These are phyloP conservation scores for Psettodes erumei DNA, from an alignment of 2,113 vertebrate species.

Conservation along the genomic window DNA sequence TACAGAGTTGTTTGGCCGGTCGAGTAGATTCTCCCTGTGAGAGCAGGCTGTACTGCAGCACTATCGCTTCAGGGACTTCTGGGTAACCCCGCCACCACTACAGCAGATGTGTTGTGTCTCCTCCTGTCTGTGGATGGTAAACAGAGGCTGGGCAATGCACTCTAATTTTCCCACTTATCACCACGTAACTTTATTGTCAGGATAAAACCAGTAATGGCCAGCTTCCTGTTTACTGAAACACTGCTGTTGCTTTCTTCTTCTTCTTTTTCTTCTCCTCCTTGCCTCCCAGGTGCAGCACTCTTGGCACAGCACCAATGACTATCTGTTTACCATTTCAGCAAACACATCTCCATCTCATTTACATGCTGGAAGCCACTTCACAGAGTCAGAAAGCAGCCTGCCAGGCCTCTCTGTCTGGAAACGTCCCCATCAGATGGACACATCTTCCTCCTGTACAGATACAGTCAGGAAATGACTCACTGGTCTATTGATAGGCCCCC, in stretches of 20 bases:
- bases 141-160: neutral
- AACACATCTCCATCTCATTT: constrained; percentile 54
- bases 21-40: too few relatives aligned
- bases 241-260: constrained; percentile 4
- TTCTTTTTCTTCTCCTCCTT: too few relatives aligned
- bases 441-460: neutral
- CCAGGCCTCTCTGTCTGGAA: constrained; percentile 16
- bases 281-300: constrained; percentile 17
- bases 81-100: neutral
- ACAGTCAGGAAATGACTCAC: constrained; percentile 4
- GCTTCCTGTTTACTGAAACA: constrained; percentile 76
- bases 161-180: constrained; percentile 10
- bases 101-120: constrained; percentile 12
- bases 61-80: constrained; percentile 1
- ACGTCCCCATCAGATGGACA: neutral
- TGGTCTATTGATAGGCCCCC: neutral
- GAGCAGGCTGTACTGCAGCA: too few relatives aligned
- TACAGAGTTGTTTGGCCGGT: too few relatives aligned
- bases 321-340: constrained; percentile 46
- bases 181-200: constrained; percentile 49
- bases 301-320: constrained; percentile 16
- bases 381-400: neutral
- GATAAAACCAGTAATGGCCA: constrained; percentile 62
- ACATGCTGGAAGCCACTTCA: constrained; percentile 22
- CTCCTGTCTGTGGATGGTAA: constrained; percentile 1